Conservation (phyloP, 2,888 invertebrate species). For the Agriopis leucophaearia region DNA sequence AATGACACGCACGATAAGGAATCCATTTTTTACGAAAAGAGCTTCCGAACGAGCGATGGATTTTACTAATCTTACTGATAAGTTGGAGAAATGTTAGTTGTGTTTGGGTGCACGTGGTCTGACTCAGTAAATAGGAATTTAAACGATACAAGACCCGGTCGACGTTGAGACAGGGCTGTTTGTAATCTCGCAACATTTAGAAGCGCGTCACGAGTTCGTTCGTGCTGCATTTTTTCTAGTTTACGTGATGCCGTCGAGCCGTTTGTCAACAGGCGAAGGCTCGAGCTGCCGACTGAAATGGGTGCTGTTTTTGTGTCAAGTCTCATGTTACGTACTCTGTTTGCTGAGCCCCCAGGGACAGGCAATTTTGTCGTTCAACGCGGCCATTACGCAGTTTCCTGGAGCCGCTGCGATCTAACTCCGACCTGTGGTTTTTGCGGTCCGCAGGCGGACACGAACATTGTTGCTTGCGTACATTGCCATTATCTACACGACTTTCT, state of each 20-base stretch:
- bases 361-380: constrained; percentile 59
- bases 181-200: constrained; percentile 72
- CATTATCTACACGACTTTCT: constrained; percentile 24
- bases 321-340: constrained; percentile 59
- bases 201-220: constrained; percentile 73
- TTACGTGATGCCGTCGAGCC: constrained; percentile 57
- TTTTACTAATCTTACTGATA: constrained; percentile 75
- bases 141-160: constrained; percentile 59
- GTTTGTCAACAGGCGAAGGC: constrained; percentile 59
- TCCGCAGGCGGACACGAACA: constrained; percentile 64
- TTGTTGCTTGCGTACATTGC: constrained; percentile 5
- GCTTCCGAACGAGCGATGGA: constrained; percentile 75
- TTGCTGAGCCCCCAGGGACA: constrained; percentile 50
- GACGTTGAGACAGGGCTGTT: constrained; percentile 64
- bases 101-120: constrained; percentile 64
- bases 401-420: constrained; percentile 52
- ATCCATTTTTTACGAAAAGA: constrained; percentile 68
- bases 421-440: constrained; percentile 58
- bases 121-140: constrained; percentile 71
- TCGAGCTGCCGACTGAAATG: constrained; percentile 71
- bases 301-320: constrained; percentile 67
- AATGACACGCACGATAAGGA: constrained; percentile 68
- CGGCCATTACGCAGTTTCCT: constrained; percentile 55
- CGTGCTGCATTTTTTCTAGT: constrained; percentile 62
- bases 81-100: constrained; percentile 64